phyloP scores from a whole-genome alignment of 2,113 vertebrate genomes.

The Danionella cerebrum region DNA sequence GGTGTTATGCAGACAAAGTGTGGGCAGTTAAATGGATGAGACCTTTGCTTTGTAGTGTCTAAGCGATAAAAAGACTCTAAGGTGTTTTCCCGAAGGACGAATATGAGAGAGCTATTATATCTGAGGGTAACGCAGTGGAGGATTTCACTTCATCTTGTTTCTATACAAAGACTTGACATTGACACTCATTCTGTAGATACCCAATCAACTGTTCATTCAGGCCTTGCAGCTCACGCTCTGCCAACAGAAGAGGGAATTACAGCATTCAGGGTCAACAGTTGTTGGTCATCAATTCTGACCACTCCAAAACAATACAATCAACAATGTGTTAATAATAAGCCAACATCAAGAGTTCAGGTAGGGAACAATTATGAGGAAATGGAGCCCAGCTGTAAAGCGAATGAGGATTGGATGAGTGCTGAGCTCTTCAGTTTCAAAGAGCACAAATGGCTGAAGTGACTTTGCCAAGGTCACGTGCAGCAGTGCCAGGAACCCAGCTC shows the following conservation, averaged over 20 bases:
- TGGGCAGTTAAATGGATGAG: background rate
- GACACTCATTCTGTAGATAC: background rate
- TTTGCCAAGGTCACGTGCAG: constrained; percentile 45
- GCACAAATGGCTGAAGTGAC: constrained; percentile 33
- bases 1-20: background rate
- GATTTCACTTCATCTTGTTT: background rate
- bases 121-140: background rate
- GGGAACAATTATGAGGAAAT: constrained; percentile 21
- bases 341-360: constrained; percentile 18
- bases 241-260: background rate
- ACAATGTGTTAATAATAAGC: background rate
- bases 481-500: constrained; percentile 33
- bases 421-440: constrained; percentile 7
- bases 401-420: constrained; percentile 21
- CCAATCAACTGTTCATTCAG: background rate
- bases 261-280: background rate
- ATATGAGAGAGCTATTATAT: background rate
- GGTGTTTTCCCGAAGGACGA: background rate
- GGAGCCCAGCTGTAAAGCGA: constrained; percentile 32
- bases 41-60: background rate
- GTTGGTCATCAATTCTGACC: background rate
- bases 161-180: background rate
- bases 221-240: background rate
- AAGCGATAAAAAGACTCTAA: background rate
- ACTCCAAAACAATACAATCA: background rate